phyloP scores from a whole-genome alignment of 2,797 vertebrate genomes.

The Lepus townsendii region DNA sequence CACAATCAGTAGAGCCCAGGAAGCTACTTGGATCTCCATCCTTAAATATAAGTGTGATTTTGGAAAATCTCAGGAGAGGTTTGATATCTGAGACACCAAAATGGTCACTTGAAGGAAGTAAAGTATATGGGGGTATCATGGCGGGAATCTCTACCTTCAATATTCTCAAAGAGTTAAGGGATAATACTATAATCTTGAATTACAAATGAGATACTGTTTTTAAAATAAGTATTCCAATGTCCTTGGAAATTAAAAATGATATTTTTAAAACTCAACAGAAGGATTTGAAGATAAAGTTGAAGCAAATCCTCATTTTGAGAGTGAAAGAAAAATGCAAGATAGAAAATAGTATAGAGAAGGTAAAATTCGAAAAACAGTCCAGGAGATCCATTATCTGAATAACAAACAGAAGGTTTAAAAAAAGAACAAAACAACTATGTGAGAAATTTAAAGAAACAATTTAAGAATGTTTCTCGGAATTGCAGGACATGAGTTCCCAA shows the following conservation, averaged over 20 bases:
- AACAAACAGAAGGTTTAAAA: conserved; percentile 20
- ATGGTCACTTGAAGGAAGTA: neutral
- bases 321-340: conserved; percentile 41
- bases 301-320: conserved; percentile 39
- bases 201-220: neutral
- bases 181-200: conserved; percentile 24
- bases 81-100: neutral
- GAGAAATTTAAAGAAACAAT: conserved; percentile 28
- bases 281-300: neutral
- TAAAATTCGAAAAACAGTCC: neutral
- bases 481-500: conserved; percentile 11
- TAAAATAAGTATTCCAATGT: neutral
- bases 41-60: neutral
- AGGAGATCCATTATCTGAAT: conserved; percentile 7
- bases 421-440: neutral
- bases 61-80: conserved; percentile 6
- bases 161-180: conserved; percentile 5
- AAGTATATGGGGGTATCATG: neutral
- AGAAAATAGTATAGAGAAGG: conserved; percentile 15
- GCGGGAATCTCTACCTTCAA: neutral
- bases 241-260: conserved; percentile 30
- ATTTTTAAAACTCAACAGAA: conserved; percentile 11
- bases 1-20: neutral
- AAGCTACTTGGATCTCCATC: neutral
- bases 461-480: conserved; percentile 35